A percentile compares a stretch with the other conserved stretches of the same genome.
These are phyloP conservation scores for Paelopatides confundens DNA, from an alignment of 53 echinoderm and acorn worm species.

Conservation along the genomic window DNA sequence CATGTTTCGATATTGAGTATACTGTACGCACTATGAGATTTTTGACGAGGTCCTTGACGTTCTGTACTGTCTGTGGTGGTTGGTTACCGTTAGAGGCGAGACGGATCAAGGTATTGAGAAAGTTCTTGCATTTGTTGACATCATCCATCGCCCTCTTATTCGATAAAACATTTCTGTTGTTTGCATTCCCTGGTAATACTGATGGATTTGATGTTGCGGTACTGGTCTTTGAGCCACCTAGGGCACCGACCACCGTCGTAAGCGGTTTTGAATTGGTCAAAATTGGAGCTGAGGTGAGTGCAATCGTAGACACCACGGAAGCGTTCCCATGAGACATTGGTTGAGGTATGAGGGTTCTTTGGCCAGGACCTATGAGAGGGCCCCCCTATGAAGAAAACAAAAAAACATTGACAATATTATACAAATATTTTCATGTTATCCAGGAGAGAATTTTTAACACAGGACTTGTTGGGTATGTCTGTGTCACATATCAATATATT, in stretches of 20 bases:
- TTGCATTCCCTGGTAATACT: background rate
- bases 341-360: conserved; percentile 36
- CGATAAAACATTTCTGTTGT: background rate
- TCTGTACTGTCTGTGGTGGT: conserved; percentile 90
- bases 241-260: conserved; percentile 30
- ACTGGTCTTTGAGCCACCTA: conserved; percentile 34
- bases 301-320: conserved; percentile 39
- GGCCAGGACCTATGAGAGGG: conserved; percentile 14
- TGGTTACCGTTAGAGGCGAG: conserved; percentile 97
- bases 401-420: background rate
- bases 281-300: conserved; percentile 31
- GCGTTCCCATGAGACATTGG: background rate
- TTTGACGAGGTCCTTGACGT: conserved; percentile 92
- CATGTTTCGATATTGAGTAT: too few species aligned
- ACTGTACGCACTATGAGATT: conserved; percentile 88
- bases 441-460: too few species aligned
- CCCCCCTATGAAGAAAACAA: background rate
- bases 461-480: too few species aligned
- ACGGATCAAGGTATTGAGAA: conserved; percentile 93
- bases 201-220: background rate
- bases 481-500: too few species aligned
- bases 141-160: conserved; percentile 81
- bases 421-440: background rate
- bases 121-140: conserved; percentile 97
- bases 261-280: conserved; percentile 41